Percentiles rank a stretch among this genome's conserved stretches.
Conservation (phyloP, 2,888 invertebrate species). For the Drosophila fungiperda region DNA sequence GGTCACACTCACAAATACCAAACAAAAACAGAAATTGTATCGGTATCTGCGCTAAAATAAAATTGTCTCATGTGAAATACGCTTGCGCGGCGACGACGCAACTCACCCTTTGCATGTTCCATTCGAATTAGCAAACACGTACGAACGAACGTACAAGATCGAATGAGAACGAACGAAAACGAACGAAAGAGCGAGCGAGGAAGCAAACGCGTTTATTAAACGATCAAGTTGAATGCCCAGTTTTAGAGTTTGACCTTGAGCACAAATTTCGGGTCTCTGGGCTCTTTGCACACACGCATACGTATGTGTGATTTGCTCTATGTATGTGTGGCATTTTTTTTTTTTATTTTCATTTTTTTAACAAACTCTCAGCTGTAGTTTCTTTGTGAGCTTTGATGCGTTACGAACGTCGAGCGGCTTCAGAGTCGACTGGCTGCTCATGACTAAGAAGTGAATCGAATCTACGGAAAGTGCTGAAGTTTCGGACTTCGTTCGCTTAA, state of each 20-base stretch:
- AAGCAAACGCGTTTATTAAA: slow-evolving; percentile 78
- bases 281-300: slow-evolving; percentile 33
- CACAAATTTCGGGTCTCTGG: slow-evolving; percentile 74
- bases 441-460: slow-evolving; percentile 28
- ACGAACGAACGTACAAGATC: slow-evolving; percentile 46
- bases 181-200: slow-evolving; percentile 49
- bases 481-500: slow-evolving; percentile 52
- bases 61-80: slow-evolving; percentile 54
- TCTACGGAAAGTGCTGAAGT: slow-evolving; percentile 50
- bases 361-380: slow-evolving; percentile 35
- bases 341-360: background rate
- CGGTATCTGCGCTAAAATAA: slow-evolving; percentile 12
- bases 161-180: slow-evolving; percentile 44
- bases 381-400: slow-evolving; percentile 54
- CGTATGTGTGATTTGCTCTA: slow-evolving; percentile 21
- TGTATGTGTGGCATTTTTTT: background rate
- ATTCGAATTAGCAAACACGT: slow-evolving; percentile 12
- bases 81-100: slow-evolving; percentile 58
- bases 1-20: slow-evolving; percentile 22
- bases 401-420: slow-evolving; percentile 42
- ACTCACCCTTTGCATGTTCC: slow-evolving; percentile 64
- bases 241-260: slow-evolving; percentile 83
- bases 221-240: slow-evolving; percentile 83
- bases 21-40: slow-evolving; percentile 34
- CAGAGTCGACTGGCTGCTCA: slow-evolving; percentile 45